These are phyloP conservation scores for Triplophysa yarkandensis DNA, from an alignment of 2,797 vertebrate species.

Conservation along the genomic window DNA sequence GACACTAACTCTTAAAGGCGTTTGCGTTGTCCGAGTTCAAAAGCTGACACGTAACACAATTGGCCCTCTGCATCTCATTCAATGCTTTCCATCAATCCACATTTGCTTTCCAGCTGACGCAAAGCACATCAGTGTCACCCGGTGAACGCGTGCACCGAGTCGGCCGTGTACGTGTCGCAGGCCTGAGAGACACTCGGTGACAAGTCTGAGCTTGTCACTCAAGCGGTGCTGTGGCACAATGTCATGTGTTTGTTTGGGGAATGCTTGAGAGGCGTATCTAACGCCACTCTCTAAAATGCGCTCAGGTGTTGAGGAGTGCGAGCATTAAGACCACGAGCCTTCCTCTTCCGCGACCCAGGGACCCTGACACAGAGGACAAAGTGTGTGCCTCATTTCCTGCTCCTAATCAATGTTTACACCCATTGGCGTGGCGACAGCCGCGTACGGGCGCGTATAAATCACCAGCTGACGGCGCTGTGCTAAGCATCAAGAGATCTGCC, in stretches of 20 bases:
- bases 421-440: slow-evolving; percentile 64
- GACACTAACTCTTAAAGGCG: background rate
- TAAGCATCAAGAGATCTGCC: slow-evolving; percentile 54
- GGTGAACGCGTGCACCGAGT: slow-evolving; percentile 66
- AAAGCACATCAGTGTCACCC: slow-evolving; percentile 56
- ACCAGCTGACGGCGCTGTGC: slow-evolving; percentile 64
- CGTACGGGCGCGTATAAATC: slow-evolving; percentile 75
- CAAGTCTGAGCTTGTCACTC: slow-evolving; percentile 60
- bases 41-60: background rate
- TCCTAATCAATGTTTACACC: slow-evolving; percentile 77
- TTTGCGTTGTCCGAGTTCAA: background rate
- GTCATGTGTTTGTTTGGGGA: slow-evolving; percentile 61
- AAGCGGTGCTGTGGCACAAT: slow-evolving; percentile 53
- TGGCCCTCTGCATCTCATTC: background rate
- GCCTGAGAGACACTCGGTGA: slow-evolving; percentile 46
- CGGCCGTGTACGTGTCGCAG: slow-evolving; percentile 49
- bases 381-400: slow-evolving; percentile 78
- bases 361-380: slow-evolving; percentile 73
- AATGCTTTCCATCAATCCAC: slow-evolving; percentile 40
- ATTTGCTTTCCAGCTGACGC: slow-evolving; percentile 30
- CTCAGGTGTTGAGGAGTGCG: slow-evolving; percentile 75
- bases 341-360: slow-evolving; percentile 68
- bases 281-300: slow-evolving; percentile 79
- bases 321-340: slow-evolving; percentile 69
- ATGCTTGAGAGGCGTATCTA: slow-evolving; percentile 71